Conservation (phyloP, 2,797 vertebrate species). For the Lepidocolaptes lacrymiger region DNA sequence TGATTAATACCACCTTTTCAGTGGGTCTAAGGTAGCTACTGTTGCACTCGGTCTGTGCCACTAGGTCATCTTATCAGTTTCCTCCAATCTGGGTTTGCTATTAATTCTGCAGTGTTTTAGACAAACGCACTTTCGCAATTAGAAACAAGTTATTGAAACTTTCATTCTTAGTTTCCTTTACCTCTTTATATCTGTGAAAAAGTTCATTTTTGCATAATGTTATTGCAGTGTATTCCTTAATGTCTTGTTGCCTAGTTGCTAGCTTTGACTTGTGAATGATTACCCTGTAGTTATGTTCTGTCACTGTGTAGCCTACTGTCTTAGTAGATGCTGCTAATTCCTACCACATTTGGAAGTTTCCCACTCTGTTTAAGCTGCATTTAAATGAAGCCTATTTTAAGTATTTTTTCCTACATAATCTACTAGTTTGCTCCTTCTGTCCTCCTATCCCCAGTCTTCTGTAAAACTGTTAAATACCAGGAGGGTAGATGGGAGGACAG, state of each 20-base stretch:
- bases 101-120: background rate
- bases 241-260: background rate
- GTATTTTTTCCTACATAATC: background rate
- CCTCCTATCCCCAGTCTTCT: background rate
- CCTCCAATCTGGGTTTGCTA: background rate
- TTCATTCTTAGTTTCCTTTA: background rate
- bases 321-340: background rate
- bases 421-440: background rate
- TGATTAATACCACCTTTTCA: background rate
- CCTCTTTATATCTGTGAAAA: background rate
- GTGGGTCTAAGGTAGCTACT: background rate
- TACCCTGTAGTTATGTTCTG: background rate
- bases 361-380: background rate
- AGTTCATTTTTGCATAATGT: background rate
- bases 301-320: background rate
- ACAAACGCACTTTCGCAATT: background rate
- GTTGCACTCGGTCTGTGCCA: background rate
- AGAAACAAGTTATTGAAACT: background rate
- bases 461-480: background rate
- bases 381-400: background rate
- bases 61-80: background rate
- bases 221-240: background rate
- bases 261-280: background rate
- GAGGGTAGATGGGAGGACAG: background rate
- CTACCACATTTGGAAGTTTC: background rate